Evolutionary conservation across 2,113 vertebrate genomes (phyloP).

Genomic region (Melanerpes formicivorus): DNA sequence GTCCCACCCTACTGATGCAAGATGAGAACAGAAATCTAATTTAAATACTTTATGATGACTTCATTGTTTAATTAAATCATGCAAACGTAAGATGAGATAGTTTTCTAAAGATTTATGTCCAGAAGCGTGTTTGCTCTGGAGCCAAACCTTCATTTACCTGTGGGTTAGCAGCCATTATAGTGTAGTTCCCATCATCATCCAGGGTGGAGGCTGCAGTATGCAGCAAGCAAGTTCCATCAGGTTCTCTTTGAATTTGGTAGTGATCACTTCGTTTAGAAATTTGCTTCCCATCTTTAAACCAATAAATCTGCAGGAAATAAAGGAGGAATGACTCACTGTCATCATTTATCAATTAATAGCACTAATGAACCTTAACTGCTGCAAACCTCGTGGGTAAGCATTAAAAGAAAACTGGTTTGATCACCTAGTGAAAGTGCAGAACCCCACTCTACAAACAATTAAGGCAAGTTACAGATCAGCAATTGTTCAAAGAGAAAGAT

Average conservation of each 20-base stretch:
- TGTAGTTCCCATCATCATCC: constrained; percentile 99
- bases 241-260: constrained; percentile 90
- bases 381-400: not conserved
- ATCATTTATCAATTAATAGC: not conserved
- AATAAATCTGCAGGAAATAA: constrained; percentile 86
- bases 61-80: constrained; percentile 49
- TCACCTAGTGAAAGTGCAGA: not conserved
- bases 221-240: constrained; percentile 91
- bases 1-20: constrained; percentile 59
- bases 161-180: constrained; percentile 93
- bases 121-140: constrained; percentile 38
- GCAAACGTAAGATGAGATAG: constrained; percentile 15
- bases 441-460: not conserved
- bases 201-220: constrained; percentile 86
- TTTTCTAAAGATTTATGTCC: not conserved
- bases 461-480: not conserved
- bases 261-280: constrained; percentile 96
- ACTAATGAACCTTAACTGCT: not conserved
- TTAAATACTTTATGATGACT: not conserved
- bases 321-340: not conserved
- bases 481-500: not conserved
- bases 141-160: constrained; percentile 78
- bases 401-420: not conserved
- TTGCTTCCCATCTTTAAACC: constrained; percentile 99
- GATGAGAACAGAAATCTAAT: constrained; percentile 34